These are phyloP conservation scores for Cottus gobio DNA, from an alignment of 2,113 vertebrate species.

Conservation along the genomic window DNA sequence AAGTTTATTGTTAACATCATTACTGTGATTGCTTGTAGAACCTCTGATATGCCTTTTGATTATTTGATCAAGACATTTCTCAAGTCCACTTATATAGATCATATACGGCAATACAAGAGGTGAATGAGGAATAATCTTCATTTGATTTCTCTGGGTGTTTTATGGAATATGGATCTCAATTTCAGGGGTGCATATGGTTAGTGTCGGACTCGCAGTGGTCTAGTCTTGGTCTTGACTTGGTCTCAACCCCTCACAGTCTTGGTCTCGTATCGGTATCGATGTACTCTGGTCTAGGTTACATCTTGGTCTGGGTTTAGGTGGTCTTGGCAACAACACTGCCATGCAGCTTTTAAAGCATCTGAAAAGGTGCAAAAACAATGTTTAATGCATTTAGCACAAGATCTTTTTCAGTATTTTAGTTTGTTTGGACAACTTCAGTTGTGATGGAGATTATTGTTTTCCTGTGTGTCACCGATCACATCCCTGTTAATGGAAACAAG, in stretches of 20 bases:
- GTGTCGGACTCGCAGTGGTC: neutral
- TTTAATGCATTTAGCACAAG: neutral
- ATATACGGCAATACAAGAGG: neutral
- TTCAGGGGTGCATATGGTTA: neutral
- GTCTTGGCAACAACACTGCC: too few species aligned
- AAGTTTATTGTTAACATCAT: neutral
- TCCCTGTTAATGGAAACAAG: conserved; percentile 25
- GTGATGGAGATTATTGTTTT: conserved; percentile 12
- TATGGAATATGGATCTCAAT: neutral
- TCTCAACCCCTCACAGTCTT: too few species aligned
- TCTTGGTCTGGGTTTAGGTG: too few species aligned
- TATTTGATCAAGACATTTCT: neutral
- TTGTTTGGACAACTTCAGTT: conserved; percentile 9
- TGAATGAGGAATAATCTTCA: neutral
- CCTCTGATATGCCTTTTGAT: neutral
- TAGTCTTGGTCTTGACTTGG: neutral
- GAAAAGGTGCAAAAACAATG: neutral
- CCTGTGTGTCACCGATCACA: neutral
- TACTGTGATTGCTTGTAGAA: neutral
- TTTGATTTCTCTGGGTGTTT: neutral
- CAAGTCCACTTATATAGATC: neutral
- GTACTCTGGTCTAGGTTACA: too few species aligned
- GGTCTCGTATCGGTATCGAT: too few species aligned
- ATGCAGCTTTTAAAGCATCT: neutral
- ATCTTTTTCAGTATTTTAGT: neutral